phyloP scores from a whole-genome alignment of 2,888 invertebrate genomes.

The Kuschelorhynchus macadamiae region DNA sequence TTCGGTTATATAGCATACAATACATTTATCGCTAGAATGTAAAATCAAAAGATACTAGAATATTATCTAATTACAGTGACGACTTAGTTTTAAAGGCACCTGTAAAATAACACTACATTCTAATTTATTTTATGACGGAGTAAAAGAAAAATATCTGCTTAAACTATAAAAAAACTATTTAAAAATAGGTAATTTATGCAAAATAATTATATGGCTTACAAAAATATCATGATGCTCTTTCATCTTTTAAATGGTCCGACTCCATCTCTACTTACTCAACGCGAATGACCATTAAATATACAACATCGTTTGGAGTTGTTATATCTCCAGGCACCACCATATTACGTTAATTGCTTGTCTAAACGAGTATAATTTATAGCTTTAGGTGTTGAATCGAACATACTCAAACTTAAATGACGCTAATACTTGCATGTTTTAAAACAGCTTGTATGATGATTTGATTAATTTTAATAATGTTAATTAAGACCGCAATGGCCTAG shows the following conservation, averaged over 20 bases:
- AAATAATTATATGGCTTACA: background rate
- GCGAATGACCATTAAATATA: conserved; percentile 16
- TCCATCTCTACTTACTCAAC: background rate
- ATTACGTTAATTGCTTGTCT: conserved; percentile 14
- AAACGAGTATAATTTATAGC: background rate
- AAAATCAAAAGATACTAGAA: too few species aligned
- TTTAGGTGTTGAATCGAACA: background rate
- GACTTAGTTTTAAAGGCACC: too few species aligned
- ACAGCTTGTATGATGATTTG: background rate
- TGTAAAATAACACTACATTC: too few species aligned
- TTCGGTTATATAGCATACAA: too few species aligned
- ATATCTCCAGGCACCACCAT: background rate
- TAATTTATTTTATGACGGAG: too few species aligned
- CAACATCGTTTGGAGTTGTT: conserved; percentile 7
- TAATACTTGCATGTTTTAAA: background rate
- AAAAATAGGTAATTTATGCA: background rate
- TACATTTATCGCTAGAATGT: too few species aligned
- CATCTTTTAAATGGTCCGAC: background rate
- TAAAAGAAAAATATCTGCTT: too few species aligned
- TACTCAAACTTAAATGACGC: background rate
- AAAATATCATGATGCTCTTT: background rate
- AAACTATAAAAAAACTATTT: too few species aligned
- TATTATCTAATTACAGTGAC: too few species aligned
- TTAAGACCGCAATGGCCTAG: too few species aligned
- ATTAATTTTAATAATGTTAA: background rate